Percentiles rank a stretch among this genome's conserved stretches.
These are phyloP conservation scores for Noctua fimbriata DNA, from an alignment of 2,888 invertebrate species.

Conservation along the genomic window DNA sequence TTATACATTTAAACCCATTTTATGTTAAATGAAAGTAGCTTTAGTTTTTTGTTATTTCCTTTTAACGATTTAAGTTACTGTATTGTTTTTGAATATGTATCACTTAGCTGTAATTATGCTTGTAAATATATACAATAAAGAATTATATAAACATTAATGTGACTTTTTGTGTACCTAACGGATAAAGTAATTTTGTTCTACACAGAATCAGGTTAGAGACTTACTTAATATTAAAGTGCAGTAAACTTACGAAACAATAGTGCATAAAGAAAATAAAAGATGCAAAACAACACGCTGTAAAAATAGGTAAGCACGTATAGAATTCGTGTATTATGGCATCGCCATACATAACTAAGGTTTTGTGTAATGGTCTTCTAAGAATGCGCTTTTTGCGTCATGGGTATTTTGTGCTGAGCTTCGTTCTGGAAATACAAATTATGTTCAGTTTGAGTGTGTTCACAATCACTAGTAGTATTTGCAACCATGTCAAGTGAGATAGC, in stretches of 20 bases:
- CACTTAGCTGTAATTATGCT: constrained; percentile 80
- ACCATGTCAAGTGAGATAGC: not conserved
- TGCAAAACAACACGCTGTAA: constrained; percentile 32
- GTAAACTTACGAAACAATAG: constrained; percentile 53
- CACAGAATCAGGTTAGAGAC: constrained; percentile 16
- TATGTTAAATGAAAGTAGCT: constrained; percentile 57
- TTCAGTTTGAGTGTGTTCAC: not conserved
- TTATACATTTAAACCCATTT: constrained; percentile 55
- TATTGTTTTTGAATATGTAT: constrained; percentile 67
- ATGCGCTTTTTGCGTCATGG: not conserved
- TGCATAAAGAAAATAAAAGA: constrained; percentile 39
- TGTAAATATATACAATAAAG: constrained; percentile 89
- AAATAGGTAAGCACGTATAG: constrained; percentile 20
- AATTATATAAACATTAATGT: constrained; percentile 58
- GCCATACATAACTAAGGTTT: not conserved
- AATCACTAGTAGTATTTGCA: not conserved
- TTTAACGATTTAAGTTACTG: constrained; percentile 58
- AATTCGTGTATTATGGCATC: constrained; percentile 16
- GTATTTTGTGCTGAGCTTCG: not conserved
- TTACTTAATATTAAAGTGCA: constrained; percentile 49
- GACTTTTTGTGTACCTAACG: not conserved
- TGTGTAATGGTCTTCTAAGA: constrained; percentile 16
- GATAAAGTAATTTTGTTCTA: constrained; percentile 18
- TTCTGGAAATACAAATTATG: not conserved
- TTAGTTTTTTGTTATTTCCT: constrained; percentile 67